phyloP scores from a whole-genome alignment of 2,888 invertebrate species.

The Ectemnius cavifrons region DNA sequence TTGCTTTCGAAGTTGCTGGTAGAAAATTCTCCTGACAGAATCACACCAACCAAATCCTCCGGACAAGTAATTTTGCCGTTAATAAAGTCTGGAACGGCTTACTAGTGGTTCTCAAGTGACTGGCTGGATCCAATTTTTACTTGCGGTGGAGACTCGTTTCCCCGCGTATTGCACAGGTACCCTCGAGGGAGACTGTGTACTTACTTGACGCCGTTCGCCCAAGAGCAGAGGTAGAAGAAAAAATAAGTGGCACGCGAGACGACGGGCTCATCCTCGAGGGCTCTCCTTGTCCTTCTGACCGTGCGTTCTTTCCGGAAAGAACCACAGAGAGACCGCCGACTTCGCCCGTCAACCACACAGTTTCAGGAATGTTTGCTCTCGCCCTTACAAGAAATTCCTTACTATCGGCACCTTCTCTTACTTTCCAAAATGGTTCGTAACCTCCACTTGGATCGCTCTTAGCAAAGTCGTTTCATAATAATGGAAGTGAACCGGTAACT shows the following conservation, averaged over 20 bases:
- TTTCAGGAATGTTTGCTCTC: background rate
- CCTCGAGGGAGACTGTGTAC: conserved; percentile 17
- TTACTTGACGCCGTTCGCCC: conserved; percentile 1
- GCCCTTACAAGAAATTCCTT: background rate
- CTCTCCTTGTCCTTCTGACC: background rate
- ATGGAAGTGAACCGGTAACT: too few relatives aligned
- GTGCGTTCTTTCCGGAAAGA: conserved; percentile 10
- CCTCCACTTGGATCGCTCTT: too few relatives aligned
- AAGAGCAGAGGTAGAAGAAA: conserved; percentile 5
- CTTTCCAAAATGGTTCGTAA: too few relatives aligned
- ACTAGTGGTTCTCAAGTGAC: background rate
- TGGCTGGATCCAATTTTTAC: conserved; percentile 11
- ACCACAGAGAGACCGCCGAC: background rate
- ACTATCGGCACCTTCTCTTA: background rate
- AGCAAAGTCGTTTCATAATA: too few relatives aligned
- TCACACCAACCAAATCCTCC: too few relatives aligned
- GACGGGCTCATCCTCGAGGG: conserved; percentile 25
- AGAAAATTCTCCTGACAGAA: too few relatives aligned
- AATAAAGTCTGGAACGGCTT: conserved; percentile 9
- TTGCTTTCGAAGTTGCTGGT: too few relatives aligned
- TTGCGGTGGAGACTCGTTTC: conserved; percentile 23
- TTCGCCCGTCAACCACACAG: background rate
- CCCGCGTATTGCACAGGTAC: conserved; percentile 11
- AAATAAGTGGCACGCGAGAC: conserved; percentile 40
- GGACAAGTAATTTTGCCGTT: conserved; percentile 11